Evolutionary conservation across 2,113 vertebrate species (phyloP).

Genomic region (Phaethon lepturus): DNA sequence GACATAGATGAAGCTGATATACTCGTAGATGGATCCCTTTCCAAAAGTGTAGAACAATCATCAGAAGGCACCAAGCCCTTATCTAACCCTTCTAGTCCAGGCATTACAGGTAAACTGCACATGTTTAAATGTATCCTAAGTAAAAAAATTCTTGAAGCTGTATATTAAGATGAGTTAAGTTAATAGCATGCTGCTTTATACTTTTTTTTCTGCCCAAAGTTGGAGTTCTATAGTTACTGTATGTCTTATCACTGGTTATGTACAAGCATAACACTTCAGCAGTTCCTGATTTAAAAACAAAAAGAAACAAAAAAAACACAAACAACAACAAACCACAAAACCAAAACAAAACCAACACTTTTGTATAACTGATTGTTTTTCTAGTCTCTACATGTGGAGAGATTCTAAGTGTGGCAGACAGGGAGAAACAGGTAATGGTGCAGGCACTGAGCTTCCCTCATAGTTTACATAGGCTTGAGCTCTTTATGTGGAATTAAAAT

Average conservation of each 20-base stretch:
- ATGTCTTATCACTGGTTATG: neutral
- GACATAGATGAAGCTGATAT: conserved; percentile 97
- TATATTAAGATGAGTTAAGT: neutral
- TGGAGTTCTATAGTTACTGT: neutral
- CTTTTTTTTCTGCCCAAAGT: neutral
- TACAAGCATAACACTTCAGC: neutral
- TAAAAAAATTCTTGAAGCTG: neutral
- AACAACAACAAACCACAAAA: too few relatives aligned
- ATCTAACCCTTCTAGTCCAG: conserved; percentile 96
- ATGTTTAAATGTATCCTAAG: neutral
- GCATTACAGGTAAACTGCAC: conserved; percentile 87
- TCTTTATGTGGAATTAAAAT: neutral
- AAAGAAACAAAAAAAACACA: neutral
- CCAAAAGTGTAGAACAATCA: conserved; percentile 91
- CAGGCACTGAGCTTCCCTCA: neutral
- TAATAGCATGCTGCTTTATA: neutral
- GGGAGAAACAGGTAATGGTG: neutral
- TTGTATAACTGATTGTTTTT: neutral
- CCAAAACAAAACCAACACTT: neutral
- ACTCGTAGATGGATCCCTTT: conserved; percentile 95
- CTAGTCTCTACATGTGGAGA: neutral
- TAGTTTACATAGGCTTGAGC: neutral
- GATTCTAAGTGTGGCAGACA: neutral
- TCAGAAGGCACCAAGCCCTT: conserved; percentile 91
- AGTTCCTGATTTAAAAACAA: neutral